Conservation (phyloP, 2,113 vertebrate genomes). For the Emydocephalus ijimae region DNA sequence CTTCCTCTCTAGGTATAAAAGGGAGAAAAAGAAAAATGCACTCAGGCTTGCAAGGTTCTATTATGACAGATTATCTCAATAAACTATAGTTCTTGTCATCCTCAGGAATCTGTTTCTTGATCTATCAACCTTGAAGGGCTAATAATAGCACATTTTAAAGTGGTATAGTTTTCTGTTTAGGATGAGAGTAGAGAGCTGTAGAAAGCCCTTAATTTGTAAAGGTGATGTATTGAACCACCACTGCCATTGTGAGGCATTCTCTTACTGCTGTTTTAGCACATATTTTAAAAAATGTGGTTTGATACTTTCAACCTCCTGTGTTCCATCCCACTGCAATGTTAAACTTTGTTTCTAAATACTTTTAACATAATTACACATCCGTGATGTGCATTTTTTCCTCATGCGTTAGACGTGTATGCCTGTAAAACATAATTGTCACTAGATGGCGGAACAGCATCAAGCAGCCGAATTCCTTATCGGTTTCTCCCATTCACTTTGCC, state of each 20-base stretch:
- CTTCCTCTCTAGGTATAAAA: background rate
- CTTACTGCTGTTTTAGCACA: background rate
- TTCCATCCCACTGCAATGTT: background rate
- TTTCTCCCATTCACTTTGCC: background rate
- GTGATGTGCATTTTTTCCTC: background rate
- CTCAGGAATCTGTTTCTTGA: background rate
- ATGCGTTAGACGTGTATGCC: background rate
- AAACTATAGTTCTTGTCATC: background rate
- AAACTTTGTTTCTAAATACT: background rate
- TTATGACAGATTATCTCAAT: background rate
- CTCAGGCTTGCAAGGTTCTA: background rate
- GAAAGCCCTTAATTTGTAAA: background rate
- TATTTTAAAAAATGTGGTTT: background rate
- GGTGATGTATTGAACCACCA: background rate
- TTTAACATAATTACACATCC: background rate
- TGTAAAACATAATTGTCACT: background rate
- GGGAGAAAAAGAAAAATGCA: background rate
- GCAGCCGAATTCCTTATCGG: background rate
- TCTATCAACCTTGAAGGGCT: background rate
- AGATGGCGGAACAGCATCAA: slow-evolving; percentile 1
- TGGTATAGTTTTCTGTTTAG: background rate
- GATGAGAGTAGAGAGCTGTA: background rate
- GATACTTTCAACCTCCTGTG: background rate
- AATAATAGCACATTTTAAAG: background rate
- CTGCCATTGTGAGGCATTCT: background rate